A percentile compares a stretch with the other conserved stretches of the same genome.
Evolutionary conservation across 1,140 invertebrate genomes (phyloP).

Genomic region (Lucilia sericata): DNA sequence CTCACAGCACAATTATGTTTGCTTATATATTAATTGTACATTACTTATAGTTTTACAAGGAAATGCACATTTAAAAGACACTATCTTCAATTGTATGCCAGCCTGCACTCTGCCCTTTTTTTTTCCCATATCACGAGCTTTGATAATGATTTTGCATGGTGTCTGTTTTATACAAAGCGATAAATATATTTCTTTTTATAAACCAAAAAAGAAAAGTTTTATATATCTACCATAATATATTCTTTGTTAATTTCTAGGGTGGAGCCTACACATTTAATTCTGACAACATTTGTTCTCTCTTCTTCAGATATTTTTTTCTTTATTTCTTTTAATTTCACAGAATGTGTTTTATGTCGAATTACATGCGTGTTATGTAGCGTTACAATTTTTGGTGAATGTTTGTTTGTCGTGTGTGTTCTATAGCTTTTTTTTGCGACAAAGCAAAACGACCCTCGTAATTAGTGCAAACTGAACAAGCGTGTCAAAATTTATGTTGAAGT

Average conservation of each 20-base stretch:
- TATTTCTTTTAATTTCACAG: neutral
- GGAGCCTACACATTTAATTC: slow-evolving; percentile 4
- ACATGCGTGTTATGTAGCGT: slow-evolving; percentile 22
- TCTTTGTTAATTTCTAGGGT: slow-evolving; percentile 20
- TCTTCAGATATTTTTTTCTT: neutral
- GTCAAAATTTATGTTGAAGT: slow-evolving; percentile 30
- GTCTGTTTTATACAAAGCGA: neutral
- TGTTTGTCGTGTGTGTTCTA: neutral
- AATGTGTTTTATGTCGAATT: slow-evolving; percentile 8
- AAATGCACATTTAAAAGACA: slow-evolving; percentile 11
- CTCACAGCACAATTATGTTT: neutral
- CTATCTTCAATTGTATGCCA: neutral
- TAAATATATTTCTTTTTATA: neutral
- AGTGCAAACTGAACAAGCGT: slow-evolving; percentile 23
- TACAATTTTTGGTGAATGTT: slow-evolving; percentile 3
- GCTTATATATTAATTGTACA: neutral
- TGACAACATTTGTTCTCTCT: neutral
- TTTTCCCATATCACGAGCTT: neutral
- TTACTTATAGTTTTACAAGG: neutral
- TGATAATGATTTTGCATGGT: neutral
- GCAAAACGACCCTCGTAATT: slow-evolving; percentile 34
- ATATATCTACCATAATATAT: neutral
- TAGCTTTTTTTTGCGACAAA: slow-evolving; percentile 11
- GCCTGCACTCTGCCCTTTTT: neutral
- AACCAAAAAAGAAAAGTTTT: neutral